Conservation (phyloP, 2,113 vertebrate species). For the Pachyramphus minor region DNA sequence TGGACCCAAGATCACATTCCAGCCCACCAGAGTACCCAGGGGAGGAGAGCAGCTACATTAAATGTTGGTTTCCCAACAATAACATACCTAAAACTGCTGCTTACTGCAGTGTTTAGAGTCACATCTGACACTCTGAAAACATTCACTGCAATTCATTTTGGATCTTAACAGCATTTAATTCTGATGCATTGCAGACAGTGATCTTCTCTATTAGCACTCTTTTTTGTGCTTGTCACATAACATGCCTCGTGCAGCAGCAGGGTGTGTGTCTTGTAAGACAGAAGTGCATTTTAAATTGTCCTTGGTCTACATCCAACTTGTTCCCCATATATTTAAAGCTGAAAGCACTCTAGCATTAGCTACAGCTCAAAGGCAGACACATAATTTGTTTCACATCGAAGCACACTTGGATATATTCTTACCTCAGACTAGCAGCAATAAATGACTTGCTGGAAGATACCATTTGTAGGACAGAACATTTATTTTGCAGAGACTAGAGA, state of each 20-base stretch:
- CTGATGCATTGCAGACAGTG: neutral
- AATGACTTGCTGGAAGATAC: neutral
- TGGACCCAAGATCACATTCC: neutral
- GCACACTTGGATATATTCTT: neutral
- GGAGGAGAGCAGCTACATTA: neutral
- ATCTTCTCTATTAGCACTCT: neutral
- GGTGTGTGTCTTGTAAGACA: neutral
- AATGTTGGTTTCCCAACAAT: neutral
- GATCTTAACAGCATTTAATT: neutral
- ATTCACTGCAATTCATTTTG: neutral
- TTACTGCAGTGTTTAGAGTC: neutral
- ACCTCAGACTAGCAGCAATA: neutral
- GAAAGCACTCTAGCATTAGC: neutral
- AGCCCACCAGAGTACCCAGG: neutral
- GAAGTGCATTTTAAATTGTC: neutral
- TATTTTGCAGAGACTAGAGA: neutral
- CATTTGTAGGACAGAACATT: neutral
- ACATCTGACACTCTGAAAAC: neutral
- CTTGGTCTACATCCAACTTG: neutral
- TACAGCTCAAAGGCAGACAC: neutral
- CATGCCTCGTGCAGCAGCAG: accelerated
- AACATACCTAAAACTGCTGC: neutral
- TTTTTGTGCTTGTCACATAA: neutral
- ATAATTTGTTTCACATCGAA: neutral
- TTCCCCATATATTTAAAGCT: neutral